Evolutionary conservation across 53 echinoderm and acorn worm genomes (phyloP).

Genomic region (Pentamera pediparva): DNA sequence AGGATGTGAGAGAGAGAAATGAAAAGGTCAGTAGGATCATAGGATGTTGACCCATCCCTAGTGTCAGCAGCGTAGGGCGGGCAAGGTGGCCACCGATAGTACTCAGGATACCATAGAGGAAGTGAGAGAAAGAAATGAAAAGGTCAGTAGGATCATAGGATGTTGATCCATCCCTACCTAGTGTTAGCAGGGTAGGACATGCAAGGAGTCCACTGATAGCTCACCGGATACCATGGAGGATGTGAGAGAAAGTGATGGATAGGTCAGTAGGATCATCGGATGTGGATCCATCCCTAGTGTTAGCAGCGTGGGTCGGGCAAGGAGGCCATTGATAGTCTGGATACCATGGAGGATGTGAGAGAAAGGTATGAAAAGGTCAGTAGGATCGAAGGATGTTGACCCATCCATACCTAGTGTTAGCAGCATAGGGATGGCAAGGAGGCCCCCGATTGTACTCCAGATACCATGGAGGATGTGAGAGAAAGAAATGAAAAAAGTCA

Average conservation of each 20-base stretch:
- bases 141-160: background rate
- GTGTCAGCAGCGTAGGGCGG: constrained; percentile 48
- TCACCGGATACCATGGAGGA: constrained; percentile 90
- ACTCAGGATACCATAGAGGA: constrained; percentile 89
- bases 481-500: constrained; percentile 95
- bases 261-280: constrained; percentile 36
- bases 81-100: constrained; percentile 66
- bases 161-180: background rate
- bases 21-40: constrained; percentile 55
- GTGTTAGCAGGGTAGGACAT: constrained; percentile 46
- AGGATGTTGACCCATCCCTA: background rate
- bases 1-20: constrained; percentile 92
- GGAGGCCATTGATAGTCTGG: constrained; percentile 68
- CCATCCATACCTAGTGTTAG: background rate
- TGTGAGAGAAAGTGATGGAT: constrained; percentile 87
- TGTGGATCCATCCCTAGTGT: background rate
- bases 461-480: constrained; percentile 92
- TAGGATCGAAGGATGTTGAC: too few species aligned
- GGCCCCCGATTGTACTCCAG: constrained; percentile 58
- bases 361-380: constrained; percentile 47
- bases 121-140: constrained; percentile 69
- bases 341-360: constrained; percentile 92
- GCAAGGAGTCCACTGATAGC: constrained; percentile 67
- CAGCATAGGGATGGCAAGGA: constrained; percentile 69
- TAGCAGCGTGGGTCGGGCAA: too few species aligned